These are phyloP conservation scores for Tridacna crocea DNA, from an alignment of 2,888 invertebrate species.

Conservation along the genomic window DNA sequence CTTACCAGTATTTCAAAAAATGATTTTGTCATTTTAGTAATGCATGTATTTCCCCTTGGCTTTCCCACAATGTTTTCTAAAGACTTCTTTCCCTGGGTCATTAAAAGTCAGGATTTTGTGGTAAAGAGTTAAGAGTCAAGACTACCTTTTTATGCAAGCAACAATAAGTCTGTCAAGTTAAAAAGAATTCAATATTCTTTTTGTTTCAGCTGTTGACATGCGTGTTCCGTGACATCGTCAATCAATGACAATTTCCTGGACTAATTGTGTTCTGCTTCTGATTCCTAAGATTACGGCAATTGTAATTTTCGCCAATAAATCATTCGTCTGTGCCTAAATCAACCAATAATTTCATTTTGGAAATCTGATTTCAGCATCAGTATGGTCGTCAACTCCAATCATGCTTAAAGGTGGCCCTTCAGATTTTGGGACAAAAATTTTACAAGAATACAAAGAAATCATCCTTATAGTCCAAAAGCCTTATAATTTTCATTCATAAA, in stretches of 20 bases:
- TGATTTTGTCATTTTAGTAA: too few species aligned
- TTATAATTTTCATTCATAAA: too few species aligned
- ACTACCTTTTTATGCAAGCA: background rate
- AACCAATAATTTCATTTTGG: slow-evolving; percentile 5
- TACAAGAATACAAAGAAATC: too few species aligned
- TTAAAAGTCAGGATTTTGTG: too few species aligned
- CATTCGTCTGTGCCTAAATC: background rate
- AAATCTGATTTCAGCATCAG: slow-evolving; percentile 9
- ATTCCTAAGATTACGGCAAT: slow-evolving; percentile 12
- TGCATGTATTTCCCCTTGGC: too few species aligned
- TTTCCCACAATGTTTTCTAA: too few species aligned
- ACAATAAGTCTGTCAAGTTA: background rate
- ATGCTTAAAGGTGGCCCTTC: too few species aligned
- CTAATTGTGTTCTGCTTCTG: slow-evolving; percentile 17
- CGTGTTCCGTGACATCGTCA: slow-evolving; percentile 9
- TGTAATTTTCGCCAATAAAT: slow-evolving; percentile 16
- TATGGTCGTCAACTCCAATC: background rate
- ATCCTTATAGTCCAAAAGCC: too few species aligned
- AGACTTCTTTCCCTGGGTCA: too few species aligned
- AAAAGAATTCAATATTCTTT: background rate
- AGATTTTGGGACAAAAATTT: too few species aligned
- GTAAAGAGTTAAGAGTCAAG: background rate
- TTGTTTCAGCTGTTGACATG: slow-evolving; percentile 17
- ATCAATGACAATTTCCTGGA: slow-evolving; percentile 22
- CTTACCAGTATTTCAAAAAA: too few species aligned